Base-by-base conservation (phyloP, 2,113 vertebrate species). In the Podocnemis expansa region DNA sequence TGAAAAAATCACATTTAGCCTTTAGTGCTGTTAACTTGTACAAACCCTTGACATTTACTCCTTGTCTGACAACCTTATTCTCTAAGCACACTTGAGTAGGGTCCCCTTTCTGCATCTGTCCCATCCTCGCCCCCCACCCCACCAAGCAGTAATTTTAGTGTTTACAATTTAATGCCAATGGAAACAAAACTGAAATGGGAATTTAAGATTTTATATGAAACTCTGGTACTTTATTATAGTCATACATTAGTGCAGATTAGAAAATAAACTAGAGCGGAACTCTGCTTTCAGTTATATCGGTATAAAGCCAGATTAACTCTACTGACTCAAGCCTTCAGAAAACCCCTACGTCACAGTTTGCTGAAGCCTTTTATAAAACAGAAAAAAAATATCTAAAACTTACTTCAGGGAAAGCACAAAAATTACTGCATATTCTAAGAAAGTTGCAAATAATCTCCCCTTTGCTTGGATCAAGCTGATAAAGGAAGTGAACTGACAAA, bases 121-220 rank as follows among this genome's bases (percentile, higher is more conserved):
- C 63, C 34, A 67, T 38, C 54, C 52, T 24, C 87, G 16, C 58
- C 78, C 31, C 38, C 8, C 34, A 13, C 7, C 5, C 8, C 25
- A 75, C 54, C 82, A 89, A 73, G 87, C 56, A 79, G 47, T 79
- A 22, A 54, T 91, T 81, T 79, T 82, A 55, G n/a, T 52, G 25
- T 45, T n/a, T 87, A 82, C 85, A 87, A 89, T 87, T 93, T 88
- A 82, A 83, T 85, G 79, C 82, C 78, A 49, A 82, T 60, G 43
- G 70, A 19, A 85, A 87, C 91, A 79, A 91, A 4, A 13, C 80
- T 43, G 25, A 58, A 67, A 82, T 76, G n/a, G n/a, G 11, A 43
- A 85, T 78, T 93, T 85, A 70, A 82, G 78, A 54, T 73, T 82
- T 83, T 60, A 67, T 67, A 38, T 12, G 0, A 76, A 85, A 79